Base-by-base conservation (phyloP, 2,888 invertebrate genomes). In the Acanthopleura granulata region DNA sequence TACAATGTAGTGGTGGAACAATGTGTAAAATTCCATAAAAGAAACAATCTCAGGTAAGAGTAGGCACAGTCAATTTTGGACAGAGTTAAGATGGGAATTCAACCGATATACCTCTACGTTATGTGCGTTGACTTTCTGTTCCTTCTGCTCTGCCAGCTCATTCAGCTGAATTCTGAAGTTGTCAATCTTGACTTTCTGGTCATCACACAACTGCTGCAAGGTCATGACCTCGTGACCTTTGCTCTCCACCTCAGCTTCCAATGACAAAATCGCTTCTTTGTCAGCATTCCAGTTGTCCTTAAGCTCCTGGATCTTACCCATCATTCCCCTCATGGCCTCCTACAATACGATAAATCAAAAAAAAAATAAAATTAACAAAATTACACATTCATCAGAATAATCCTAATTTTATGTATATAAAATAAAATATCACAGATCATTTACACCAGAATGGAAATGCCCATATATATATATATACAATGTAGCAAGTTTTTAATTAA, bases 121-220 rank as follows among this genome's bases (percentile, higher is more conserved):
- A 57, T 72, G 72, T 29, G 51, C 15, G 18, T 25, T 72, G 14
- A 22, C 25, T 25, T 30, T 61, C 73, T 62, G 61, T 40, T 73
- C 61, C n/a, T 30, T 57, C 29, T 61, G 62, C 14, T 30, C 62
- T 12, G 57, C 40, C 14, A 62, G 61, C 62, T 73, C 50, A 30
- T 29, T 61, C 29, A 73, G 73, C 62, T 73, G 73, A 12, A 25
- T 30, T 27, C 22, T 73, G 30, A 73, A 62, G 18, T 61, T 30
- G n/a, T 73, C 73, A 62, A 25, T 62, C 62, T 73, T 30, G 18
- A 61, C 73, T 6, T n/a, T 18, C 57, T 61, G 61, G 18, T 30
- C 73, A 30, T 73, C 73, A 62, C 6, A 71, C 16, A 25, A n/a
- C 22, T 71, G n/a, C 40, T 49, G 71, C 6, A 71, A n/a, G 1